These are phyloP conservation scores for Sphaerodactylus townsendi DNA, from an alignment of 2,113 vertebrate genomes.

Conservation along the genomic window DNA sequence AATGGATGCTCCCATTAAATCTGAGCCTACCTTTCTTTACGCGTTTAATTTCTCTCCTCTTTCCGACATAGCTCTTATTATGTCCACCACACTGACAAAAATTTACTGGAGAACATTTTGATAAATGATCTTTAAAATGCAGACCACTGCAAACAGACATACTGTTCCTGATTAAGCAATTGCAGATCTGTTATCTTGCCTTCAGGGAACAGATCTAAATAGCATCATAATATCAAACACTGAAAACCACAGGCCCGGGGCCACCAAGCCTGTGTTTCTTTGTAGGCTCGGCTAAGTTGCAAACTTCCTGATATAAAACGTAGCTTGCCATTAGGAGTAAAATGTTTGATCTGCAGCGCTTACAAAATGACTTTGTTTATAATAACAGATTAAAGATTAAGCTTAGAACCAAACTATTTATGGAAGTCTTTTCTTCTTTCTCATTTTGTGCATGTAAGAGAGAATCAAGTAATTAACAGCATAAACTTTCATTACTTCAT, in stretches of 20 bases:
- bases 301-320: slow-evolving; percentile 55
- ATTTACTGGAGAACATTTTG: slow-evolving; percentile 36
- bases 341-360: slow-evolving; percentile 76
- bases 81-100: slow-evolving; percentile 15
- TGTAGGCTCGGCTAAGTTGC: slow-evolving; percentile 44
- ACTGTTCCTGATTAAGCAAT: slow-evolving; percentile 51
- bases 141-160: slow-evolving; percentile 52
- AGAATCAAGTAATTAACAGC: slow-evolving; percentile 69
- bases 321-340: slow-evolving; percentile 71
- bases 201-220: slow-evolving; percentile 53
- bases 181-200: slow-evolving; percentile 60
- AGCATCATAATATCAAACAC: slow-evolving; percentile 53
- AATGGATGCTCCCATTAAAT: background rate
- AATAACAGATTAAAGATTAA: slow-evolving; percentile 66
- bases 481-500: slow-evolving; percentile 70
- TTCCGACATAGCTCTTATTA: slow-evolving; percentile 2
- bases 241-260: slow-evolving; percentile 62
- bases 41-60: background rate
- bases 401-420: slow-evolving; percentile 77
- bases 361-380: slow-evolving; percentile 75
- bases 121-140: slow-evolving; percentile 53
- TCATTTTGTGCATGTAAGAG: slow-evolving; percentile 70
- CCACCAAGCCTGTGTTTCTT: slow-evolving; percentile 41
- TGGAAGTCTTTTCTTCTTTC: slow-evolving; percentile 71
- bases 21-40: background rate